Evolutionary conservation across 2,113 vertebrate genomes (phyloP), one percentile per base, ranked within the genome.

Genomic region (Eurypyga helias): DNA sequence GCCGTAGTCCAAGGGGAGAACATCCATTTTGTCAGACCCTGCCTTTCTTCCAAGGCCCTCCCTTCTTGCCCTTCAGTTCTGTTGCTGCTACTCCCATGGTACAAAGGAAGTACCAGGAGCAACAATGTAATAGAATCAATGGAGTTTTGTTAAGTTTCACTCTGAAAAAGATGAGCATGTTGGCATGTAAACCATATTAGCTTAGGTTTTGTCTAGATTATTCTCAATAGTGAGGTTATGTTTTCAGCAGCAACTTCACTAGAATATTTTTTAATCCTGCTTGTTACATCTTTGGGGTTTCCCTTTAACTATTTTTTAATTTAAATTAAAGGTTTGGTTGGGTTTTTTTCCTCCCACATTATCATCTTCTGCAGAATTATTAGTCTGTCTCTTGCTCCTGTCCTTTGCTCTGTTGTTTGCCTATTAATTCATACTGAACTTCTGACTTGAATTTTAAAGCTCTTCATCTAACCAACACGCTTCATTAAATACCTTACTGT

Each of bases 281-380:
- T 49, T 65, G 20, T 52, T 58, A 17, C 4, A 17, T 45, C 31
- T 67, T 70, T 18, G 24, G 8, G 21, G 3, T 69, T 83, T 54
- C 23, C 24, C 20, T 79, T 75, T 58, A n/a, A 6, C 11, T 55
- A 0, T 49, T 60, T 54, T 25, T 66, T 28, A 58, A 52, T n/a
- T n/a, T n/a, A n/a, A 58, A 54, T 34, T 15, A 55, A 36, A 49
- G 18, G 5, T 19, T 69, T 46, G 55, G 3, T 15, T 43, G 5
- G 48, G 31, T 18, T 18, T 26, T 17, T 11, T 7, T 9, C 2
- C 2, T 4, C 13, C 29, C 4, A 4, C 13, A 4, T 8, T 43
- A 16, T 52, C 5, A 4, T 20, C 14, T 34, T 41, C 36, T 43
- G 57, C 70, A 75, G 61, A 79, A 65, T 66, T 46, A 46, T 15